A percentile compares a stretch with the other conserved stretches of the same genome.
Evolutionary conservation across 2,113 vertebrate species (phyloP).

Genomic region (Lasiurus cinereus): DNA sequence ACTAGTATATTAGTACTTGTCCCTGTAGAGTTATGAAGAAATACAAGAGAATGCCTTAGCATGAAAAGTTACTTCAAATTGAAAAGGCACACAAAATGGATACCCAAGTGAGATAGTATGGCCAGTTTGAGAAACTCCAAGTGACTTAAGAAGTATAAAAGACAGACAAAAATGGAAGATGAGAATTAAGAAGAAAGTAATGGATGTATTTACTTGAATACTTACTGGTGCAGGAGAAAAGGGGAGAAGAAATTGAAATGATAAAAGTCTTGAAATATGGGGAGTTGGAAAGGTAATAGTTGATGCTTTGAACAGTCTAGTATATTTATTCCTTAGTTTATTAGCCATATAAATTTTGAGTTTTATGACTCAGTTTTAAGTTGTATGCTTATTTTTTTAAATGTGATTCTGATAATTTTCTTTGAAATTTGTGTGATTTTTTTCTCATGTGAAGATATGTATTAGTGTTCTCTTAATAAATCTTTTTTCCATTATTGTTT

Average conservation of each 20-base stretch:
- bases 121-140: background rate
- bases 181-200: background rate
- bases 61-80: background rate
- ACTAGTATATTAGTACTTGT: background rate
- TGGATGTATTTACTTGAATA: background rate
- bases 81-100: background rate
- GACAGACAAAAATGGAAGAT: background rate
- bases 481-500: background rate
- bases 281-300: background rate
- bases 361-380: background rate
- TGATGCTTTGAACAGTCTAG: background rate
- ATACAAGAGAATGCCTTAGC: background rate
- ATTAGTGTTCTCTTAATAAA: background rate
- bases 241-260: background rate
- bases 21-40: background rate
- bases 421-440: slow-evolving; percentile 25
- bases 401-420: background rate
- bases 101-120: background rate
- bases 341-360: background rate
- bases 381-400: background rate
- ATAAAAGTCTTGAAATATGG: background rate
- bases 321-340: background rate
- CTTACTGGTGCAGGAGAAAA: background rate
- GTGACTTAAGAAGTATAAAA: background rate
- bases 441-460: background rate